A percentile compares a stretch with the other conserved stretches of the same genome.
Evolutionary conservation across 2,888 invertebrate genomes (phyloP).

Genomic region (Noctua janthina): DNA sequence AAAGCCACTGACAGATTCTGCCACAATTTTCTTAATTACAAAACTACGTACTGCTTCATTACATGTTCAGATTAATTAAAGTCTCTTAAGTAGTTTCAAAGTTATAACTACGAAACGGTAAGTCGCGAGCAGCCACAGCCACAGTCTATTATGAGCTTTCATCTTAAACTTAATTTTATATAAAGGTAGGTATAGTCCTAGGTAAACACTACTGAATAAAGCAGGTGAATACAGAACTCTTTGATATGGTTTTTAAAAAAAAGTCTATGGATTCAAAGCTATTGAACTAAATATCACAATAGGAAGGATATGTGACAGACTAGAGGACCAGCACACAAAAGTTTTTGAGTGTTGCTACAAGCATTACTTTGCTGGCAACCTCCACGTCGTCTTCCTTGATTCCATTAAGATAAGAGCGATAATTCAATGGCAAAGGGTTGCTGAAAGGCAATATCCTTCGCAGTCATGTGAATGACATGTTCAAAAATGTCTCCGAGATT

Average conservation of each 20-base stretch:
- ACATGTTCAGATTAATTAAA: constrained; percentile 68
- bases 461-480: constrained; percentile 85
- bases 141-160: constrained; percentile 54
- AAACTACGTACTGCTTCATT: constrained; percentile 60
- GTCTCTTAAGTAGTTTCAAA: constrained; percentile 67
- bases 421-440: constrained; percentile 58
- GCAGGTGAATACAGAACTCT: constrained; percentile 85
- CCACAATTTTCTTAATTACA: constrained; percentile 65
- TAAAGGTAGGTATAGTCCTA: constrained; percentile 61
- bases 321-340: constrained; percentile 86
- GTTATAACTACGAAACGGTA: constrained; percentile 58
- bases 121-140: constrained; percentile 41
- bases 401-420: constrained; percentile 61
- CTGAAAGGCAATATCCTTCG: constrained; percentile 36
- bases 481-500: constrained; percentile 89
- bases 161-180: constrained; percentile 43
- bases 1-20: constrained; percentile 60
- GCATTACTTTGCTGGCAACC: constrained; percentile 45
- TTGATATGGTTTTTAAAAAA: constrained; percentile 77
- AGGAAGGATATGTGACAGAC: constrained; percentile 89
- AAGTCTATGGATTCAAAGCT: constrained; percentile 80
- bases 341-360: constrained; percentile 82
- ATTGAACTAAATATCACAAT: constrained; percentile 87
- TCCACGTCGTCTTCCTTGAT: constrained; percentile 23
- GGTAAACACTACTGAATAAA: constrained; percentile 70